Percentiles rank a stretch among this genome's conserved stretches.
Conservation (phyloP, 2,888 invertebrate species). For the Morpho helenor region DNA sequence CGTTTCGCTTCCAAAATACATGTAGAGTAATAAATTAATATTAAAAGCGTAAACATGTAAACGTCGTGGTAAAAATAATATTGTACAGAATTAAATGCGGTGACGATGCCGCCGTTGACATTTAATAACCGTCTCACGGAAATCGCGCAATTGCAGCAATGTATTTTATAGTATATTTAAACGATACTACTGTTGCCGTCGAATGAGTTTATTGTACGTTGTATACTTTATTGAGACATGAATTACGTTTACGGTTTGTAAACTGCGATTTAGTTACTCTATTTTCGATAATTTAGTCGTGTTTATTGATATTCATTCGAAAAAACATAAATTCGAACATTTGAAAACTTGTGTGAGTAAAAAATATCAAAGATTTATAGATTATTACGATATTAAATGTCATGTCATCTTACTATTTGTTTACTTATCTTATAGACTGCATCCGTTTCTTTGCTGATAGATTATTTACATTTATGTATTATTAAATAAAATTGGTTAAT, state of each 20-base stretch:
- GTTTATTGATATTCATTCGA: too few species aligned
- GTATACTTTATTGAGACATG: slow-evolving; percentile 9
- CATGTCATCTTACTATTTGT: too few species aligned
- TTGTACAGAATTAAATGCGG: slow-evolving; percentile 16
- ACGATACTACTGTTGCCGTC: slow-evolving; percentile 43
- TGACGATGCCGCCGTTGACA: slow-evolving; percentile 22
- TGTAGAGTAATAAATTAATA: slow-evolving; percentile 8
- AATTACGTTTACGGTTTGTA: slow-evolving; percentile 4
- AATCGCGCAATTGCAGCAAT: slow-evolving; percentile 47
- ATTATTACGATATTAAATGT: too few species aligned
- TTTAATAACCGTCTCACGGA: slow-evolving; percentile 42
- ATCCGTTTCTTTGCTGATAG: too few species aligned
- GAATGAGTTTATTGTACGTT: slow-evolving; percentile 47
- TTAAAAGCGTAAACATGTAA: slow-evolving; percentile 15
- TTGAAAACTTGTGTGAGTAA: too few species aligned
- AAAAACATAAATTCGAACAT: too few species aligned
- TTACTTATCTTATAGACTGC: too few species aligned
- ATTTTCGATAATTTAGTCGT: not conserved
- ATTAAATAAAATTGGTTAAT: too few species aligned
- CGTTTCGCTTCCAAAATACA: not conserved
- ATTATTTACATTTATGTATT: too few species aligned
- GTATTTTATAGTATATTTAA: slow-evolving; percentile 50
- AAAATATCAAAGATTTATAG: too few species aligned
- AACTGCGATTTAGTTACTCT: not conserved
- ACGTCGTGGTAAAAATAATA: slow-evolving; percentile 15